These are phyloP conservation scores for Meda fulgida DNA, from an alignment of 2,797 vertebrate species.

Conservation along the genomic window DNA sequence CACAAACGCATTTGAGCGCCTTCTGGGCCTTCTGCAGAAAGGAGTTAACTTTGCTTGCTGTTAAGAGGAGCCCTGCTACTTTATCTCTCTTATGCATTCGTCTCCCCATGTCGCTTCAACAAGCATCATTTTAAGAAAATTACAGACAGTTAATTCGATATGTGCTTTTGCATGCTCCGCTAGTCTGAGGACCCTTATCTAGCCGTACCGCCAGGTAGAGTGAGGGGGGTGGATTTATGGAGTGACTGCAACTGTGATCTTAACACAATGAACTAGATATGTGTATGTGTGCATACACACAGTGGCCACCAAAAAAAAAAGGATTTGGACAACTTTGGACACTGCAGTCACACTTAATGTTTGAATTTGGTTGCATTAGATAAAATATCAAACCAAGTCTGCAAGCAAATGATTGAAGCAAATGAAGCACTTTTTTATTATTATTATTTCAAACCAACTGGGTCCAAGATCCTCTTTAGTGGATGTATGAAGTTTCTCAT, in stretches of 20 bases:
- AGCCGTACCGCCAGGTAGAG: slow-evolving; percentile 29
- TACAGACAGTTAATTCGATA: slow-evolving; percentile 61
- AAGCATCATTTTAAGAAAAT: slow-evolving; percentile 61
- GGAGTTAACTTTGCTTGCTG: slow-evolving; percentile 42
- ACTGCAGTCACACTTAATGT: slow-evolving; percentile 13
- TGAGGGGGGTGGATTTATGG: slow-evolving; percentile 32
- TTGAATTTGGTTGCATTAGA: slow-evolving; percentile 10
- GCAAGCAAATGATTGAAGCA: not conserved
- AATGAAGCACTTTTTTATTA: too few species aligned
- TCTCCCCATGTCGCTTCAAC: slow-evolving; percentile 56
- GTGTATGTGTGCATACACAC: not conserved
- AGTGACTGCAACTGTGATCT: slow-evolving; percentile 43
- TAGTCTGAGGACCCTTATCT: slow-evolving; percentile 54
- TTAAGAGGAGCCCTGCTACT: slow-evolving; percentile 44
- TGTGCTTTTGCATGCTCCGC: slow-evolving; percentile 49
- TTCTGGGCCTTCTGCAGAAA: slow-evolving; percentile 32
- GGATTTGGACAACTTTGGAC: not conserved
- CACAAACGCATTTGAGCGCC: slow-evolving; percentile 42
- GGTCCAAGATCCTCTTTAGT: not conserved
- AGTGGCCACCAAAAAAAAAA: not conserved
- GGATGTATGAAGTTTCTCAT: not conserved
- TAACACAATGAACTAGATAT: slow-evolving; percentile 44
- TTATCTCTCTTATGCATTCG: slow-evolving; percentile 56
- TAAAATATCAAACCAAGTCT: slow-evolving; percentile 5
- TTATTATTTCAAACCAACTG: not conserved